A percentile compares a stretch with the other conserved stretches of the same genome.
phyloP scores from a whole-genome alignment of 2,888 invertebrate species.

The Drosophila glabriapex region DNA sequence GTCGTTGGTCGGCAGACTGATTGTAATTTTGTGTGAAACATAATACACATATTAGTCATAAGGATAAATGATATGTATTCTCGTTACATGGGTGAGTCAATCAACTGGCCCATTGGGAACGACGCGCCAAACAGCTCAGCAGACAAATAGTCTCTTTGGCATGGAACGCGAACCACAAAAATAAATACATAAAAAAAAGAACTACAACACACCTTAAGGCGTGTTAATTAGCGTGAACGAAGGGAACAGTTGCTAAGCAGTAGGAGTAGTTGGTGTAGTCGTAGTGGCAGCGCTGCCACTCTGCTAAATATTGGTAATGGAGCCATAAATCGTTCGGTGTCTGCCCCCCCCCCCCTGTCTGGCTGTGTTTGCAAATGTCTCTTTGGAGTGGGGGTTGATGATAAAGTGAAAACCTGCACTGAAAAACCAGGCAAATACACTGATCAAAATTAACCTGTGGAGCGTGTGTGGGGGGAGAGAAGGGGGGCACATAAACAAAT shows the following conservation, averaged over 20 bases:
- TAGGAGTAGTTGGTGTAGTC: background rate
- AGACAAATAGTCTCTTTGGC: conserved; percentile 9
- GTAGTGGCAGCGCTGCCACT: conserved; percentile 27
- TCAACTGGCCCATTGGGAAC: conserved; percentile 27
- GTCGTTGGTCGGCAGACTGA: conserved; percentile 17
- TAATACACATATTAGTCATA: conserved; percentile 65
- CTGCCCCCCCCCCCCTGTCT: background rate
- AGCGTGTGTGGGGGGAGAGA: too few relatives aligned
- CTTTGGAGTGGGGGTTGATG: background rate
- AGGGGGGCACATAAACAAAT: conserved; percentile 10
- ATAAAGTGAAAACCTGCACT: conserved; percentile 51
- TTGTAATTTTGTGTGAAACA: conserved; percentile 52
- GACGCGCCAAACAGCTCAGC: conserved; percentile 11
- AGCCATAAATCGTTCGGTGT: conserved; percentile 61
- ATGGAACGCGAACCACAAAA: background rate
- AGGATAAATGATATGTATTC: conserved; percentile 59
- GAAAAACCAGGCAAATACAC: conserved; percentile 21
- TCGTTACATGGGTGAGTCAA: conserved; percentile 42
- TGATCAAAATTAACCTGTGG: conserved; percentile 20
- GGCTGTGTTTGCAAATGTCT: background rate
- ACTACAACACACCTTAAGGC: conserved; percentile 39
- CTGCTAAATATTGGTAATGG: conserved; percentile 63
- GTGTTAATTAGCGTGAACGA: conserved; percentile 48
- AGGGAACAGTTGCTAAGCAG: conserved; percentile 24
- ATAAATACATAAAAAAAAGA: background rate